A percentile compares a stretch with the other conserved stretches of the same genome.
Conservation (phyloP, 2,113 vertebrate species). For the Patagioenas fasciata region DNA sequence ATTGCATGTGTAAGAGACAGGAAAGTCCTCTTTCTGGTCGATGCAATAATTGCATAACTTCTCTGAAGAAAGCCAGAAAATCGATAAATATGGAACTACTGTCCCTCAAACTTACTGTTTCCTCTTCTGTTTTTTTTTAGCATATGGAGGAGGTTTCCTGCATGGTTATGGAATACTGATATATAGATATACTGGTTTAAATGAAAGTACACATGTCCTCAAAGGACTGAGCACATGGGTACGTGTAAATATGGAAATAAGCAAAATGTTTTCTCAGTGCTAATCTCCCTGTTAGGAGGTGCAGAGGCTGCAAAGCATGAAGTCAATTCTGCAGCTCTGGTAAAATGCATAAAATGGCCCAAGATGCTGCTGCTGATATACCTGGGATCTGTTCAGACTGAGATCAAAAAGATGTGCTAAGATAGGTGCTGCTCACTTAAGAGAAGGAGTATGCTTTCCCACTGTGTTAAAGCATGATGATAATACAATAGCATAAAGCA, state of each 20-base stretch:
- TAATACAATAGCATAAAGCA: not conserved
- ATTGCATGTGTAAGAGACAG: not conserved
- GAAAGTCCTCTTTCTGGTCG: not conserved
- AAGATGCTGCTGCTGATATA: not conserved
- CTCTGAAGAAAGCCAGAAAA: not conserved
- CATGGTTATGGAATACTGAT: not conserved
- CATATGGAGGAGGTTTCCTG: not conserved
- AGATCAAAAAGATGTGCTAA: not conserved
- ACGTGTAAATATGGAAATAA: not conserved
- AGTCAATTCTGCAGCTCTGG: not conserved
- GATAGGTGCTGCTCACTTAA: not conserved
- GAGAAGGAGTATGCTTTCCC: not conserved
- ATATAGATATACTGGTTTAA: no score
- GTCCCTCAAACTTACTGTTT: not conserved
- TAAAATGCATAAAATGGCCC: not conserved
- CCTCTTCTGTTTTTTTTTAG: not conserved
- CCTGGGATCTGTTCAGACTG: not conserved
- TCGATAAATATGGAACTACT: not conserved
- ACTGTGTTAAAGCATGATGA: not conserved
- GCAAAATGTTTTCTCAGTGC: not conserved
- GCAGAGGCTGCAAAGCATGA: not conserved
- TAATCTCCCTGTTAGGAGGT: not conserved
- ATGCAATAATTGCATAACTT: not conserved
- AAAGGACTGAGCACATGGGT: not conserved
- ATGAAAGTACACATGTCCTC: accelerated